Percentiles rank a stretch among this genome's conserved stretches.
These are phyloP conservation scores for Rhabdomys dilectus DNA, from an alignment of 2,113 vertebrate genomes.

Conservation along the genomic window DNA sequence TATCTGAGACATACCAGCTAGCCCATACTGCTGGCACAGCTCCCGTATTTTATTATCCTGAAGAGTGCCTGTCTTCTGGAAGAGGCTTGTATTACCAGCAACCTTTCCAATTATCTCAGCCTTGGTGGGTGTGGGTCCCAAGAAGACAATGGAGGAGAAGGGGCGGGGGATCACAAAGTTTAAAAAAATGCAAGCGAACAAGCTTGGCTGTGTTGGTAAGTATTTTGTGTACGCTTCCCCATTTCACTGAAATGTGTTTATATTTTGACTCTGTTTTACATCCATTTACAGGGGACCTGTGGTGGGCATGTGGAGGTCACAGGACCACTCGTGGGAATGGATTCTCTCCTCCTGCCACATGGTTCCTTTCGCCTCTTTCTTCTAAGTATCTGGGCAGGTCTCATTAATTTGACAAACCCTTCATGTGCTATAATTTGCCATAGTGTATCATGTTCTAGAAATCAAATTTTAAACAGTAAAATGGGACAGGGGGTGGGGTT, in stretches of 20 bases:
- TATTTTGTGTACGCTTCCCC: neutral
- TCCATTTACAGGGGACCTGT: neutral
- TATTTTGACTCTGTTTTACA: neutral
- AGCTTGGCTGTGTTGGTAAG: neutral
- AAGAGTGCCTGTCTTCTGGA: slow-evolving; percentile 43
- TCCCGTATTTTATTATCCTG: slow-evolving; percentile 30
- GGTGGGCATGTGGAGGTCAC: neutral
- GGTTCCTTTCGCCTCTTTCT: neutral
- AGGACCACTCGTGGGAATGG: neutral
- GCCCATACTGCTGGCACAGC: neutral
- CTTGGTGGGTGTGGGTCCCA: neutral
- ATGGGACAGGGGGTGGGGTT: neutral
- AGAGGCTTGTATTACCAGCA: neutral
- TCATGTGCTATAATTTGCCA: neutral
- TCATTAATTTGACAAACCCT: neutral
- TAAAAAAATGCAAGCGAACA: neutral
- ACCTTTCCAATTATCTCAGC: neutral
- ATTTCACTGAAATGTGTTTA: neutral
- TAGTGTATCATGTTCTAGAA: neutral
- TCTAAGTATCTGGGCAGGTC: neutral
- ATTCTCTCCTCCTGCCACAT: neutral
- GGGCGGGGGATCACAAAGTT: neutral
- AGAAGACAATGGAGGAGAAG: neutral
- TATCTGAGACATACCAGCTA: neutral
- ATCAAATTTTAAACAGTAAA: slow-evolving; percentile 32